phyloP scores from a whole-genome alignment of 2,113 vertebrate genomes.

The Mesitornis unicolor region DNA sequence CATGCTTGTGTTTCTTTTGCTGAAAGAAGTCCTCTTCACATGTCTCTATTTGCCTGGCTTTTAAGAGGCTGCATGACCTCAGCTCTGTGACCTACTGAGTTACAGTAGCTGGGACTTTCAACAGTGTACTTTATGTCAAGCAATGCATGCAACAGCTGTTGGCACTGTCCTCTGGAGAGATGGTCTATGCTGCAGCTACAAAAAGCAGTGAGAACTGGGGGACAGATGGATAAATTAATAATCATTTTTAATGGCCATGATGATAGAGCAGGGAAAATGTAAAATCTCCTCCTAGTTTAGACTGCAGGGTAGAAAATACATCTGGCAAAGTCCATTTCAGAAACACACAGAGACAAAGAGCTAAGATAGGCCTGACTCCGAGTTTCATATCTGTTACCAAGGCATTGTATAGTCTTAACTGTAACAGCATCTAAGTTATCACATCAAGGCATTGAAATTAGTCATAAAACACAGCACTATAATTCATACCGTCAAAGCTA shows the following conservation, averaged over 20 bases:
- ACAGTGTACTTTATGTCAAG: not conserved
- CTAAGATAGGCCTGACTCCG: not conserved
- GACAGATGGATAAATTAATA: not conserved
- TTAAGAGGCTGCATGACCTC: not conserved
- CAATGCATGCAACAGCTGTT: not conserved
- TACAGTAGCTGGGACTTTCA: not conserved
- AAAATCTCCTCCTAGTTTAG: not conserved
- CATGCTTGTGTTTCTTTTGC: not conserved
- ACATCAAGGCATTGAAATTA: conserved; percentile 3
- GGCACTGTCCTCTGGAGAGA: not conserved
- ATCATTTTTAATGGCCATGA: not conserved
- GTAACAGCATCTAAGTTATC: not conserved
- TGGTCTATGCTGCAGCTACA: not conserved
- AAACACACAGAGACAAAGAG: not conserved
- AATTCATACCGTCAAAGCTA: conserved; percentile 32
- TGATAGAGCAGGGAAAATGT: not conserved
- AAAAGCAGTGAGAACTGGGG: not conserved
- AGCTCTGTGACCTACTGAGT: not conserved
- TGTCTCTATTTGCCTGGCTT: not conserved
- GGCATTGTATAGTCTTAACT: not conserved
- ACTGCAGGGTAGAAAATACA: not conserved
- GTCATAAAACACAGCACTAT: not conserved
- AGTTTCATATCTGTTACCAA: not conserved
- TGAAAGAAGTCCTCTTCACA: not conserved
- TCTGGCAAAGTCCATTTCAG: not conserved